Evolutionary conservation across 2,888 invertebrate species (phyloP).

Genomic region (Pherbina coryleti): DNA sequence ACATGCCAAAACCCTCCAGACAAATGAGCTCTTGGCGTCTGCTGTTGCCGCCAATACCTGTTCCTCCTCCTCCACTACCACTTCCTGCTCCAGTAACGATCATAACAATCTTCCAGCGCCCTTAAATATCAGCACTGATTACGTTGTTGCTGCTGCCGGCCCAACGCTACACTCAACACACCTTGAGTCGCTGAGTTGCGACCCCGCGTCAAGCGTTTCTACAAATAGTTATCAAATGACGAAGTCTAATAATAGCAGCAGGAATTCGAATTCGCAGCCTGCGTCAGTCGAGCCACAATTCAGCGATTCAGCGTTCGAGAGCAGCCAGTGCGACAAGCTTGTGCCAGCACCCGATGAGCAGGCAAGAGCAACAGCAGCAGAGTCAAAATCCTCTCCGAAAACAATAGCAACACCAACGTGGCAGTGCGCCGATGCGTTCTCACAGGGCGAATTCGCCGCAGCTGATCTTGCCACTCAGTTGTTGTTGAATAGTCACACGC

Average conservation of each 20-base stretch:
- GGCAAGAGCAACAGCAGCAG: neutral
- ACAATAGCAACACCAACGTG: neutral
- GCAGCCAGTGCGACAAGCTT: constrained; percentile 36
- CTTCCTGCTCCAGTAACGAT: constrained; percentile 8
- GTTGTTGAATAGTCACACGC: constrained; percentile 37
- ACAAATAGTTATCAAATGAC: constrained; percentile 67
- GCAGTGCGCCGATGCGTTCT: neutral
- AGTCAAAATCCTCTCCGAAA: neutral
- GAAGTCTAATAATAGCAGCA: constrained; percentile 65
- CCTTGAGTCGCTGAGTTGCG: constrained; percentile 63
- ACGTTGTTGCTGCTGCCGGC: constrained; percentile 4
- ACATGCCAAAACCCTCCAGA: constrained; percentile 40
- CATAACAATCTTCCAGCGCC: constrained; percentile 30
- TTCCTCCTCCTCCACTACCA: neutral
- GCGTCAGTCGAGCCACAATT: constrained; percentile 25
- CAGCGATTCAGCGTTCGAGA: constrained; percentile 49
- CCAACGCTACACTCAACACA: constrained; percentile 50
- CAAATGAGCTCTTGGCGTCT: neutral
- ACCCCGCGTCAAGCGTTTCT: constrained; percentile 56
- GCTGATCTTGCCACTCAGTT: constrained; percentile 32
- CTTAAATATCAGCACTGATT: constrained; percentile 19
- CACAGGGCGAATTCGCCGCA: constrained; percentile 35
- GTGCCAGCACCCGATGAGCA: constrained; percentile 30
- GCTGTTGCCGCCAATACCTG: neutral
- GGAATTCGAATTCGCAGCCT: constrained; percentile 49